Conservation (phyloP, 2,797 vertebrate genomes). For the Falco concolor region DNA sequence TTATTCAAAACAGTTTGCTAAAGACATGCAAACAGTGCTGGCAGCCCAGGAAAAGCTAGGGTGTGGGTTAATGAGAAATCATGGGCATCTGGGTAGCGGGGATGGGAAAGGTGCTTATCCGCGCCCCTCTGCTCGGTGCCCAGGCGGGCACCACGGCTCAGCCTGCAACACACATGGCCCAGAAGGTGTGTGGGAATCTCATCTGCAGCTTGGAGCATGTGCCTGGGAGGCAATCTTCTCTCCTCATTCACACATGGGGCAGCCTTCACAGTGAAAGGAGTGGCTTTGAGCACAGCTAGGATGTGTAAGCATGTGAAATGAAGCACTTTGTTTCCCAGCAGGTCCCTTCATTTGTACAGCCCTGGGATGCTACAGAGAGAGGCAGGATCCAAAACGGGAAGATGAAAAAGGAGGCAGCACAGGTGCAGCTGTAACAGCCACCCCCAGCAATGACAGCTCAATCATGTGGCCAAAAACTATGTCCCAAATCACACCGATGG, state of each 20-base stretch:
- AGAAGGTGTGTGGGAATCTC: neutral
- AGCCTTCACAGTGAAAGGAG: neutral
- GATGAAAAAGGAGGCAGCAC: neutral
- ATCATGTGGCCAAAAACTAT: neutral
- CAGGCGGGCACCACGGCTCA: neutral
- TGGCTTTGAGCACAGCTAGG: neutral
- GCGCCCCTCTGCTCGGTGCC: neutral
- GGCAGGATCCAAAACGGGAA: neutral
- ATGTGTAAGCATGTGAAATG: neutral
- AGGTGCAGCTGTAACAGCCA: neutral
- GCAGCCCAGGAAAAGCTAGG: neutral
- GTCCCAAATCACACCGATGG: neutral
- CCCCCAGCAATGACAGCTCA: neutral
- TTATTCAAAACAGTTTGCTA: neutral
- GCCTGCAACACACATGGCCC: neutral
- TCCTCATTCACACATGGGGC: neutral
- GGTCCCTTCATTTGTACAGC: neutral
- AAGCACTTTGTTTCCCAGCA: neutral
- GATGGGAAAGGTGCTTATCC: neutral
- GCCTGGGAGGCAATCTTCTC: neutral
- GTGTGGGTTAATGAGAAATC: neutral
- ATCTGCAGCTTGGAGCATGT: rapidly evolving
- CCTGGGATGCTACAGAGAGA: neutral
- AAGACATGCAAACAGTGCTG: neutral
- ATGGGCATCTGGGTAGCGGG: neutral